These are phyloP conservation scores for Heteromyza rotundicornis DNA, from an alignment of 2,888 invertebrate species.

Conservation along the genomic window DNA sequence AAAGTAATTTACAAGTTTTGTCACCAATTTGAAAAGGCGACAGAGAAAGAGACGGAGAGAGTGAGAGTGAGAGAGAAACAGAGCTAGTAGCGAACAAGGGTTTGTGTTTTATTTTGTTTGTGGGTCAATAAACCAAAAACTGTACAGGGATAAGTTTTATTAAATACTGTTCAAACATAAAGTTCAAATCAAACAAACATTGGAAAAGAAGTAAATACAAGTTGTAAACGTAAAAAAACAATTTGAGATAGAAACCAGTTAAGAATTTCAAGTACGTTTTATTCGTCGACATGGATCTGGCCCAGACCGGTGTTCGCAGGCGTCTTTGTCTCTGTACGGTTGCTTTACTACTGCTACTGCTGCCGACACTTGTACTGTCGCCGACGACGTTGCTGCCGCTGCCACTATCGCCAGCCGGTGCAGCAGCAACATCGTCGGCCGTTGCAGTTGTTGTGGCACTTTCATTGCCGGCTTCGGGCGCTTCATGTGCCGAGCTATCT, in stretches of 20 bases:
- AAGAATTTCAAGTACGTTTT: conserved; percentile 63
- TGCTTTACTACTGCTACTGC: conserved; percentile 61
- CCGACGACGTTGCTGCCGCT: conserved; percentile 24
- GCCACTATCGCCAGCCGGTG: conserved; percentile 13
- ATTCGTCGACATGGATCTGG: conserved; percentile 72
- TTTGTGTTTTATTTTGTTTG: conserved; percentile 16
- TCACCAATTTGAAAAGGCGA: no score
- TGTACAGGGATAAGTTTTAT: conserved; percentile 33
- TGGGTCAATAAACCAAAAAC: conserved; percentile 6
- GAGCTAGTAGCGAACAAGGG: no score
- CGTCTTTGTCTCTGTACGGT: conserved; percentile 71
- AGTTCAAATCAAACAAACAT: conserved; percentile 36
- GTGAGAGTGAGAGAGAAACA: conserved; percentile 23
- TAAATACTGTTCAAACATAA: conserved; percentile 33
- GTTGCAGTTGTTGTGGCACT: not conserved
- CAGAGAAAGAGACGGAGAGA: conserved; percentile 29
- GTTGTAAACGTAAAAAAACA: conserved; percentile 7
- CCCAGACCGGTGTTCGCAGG: conserved; percentile 83
- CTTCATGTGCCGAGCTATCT: not conserved
- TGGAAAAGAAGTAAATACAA: conserved; percentile 24
- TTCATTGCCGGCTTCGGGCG: no score
- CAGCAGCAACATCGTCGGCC: conserved; percentile 9
- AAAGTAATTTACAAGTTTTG: no score
- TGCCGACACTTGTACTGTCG: conserved; percentile 37
- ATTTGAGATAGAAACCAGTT: conserved; percentile 29